Base-by-base conservation (phyloP, 1,140 invertebrate species). In the Megathymus violae region DNA sequence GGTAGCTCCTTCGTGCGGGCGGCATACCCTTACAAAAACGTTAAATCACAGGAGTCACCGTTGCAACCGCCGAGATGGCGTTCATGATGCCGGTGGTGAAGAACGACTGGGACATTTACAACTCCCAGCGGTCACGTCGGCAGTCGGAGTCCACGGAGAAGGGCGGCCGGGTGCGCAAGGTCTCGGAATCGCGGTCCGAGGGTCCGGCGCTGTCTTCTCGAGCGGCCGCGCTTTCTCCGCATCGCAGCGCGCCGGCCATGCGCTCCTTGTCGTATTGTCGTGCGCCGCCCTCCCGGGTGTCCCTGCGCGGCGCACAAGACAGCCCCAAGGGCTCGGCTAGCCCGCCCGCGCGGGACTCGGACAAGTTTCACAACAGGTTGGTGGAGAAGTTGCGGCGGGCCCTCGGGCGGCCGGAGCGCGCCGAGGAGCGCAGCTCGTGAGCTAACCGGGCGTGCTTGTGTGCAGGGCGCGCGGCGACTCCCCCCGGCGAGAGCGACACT, bases 41-140 rank as follows among this genome's bases (percentile, higher is more conserved):
- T 89, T 87, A 77, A 82, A 67, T 71, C 74, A 56, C 62, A 84
- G 80, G 86, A 88, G 76, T 69, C 70, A 83, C 82, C 80, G 83
- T 82, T 69, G 50, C 72, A 75, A 69, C 71, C 84, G 82, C 72
- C 78, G 86, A 93, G 85, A 97, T 97, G 96, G 96, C 96, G 92
- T 97, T 97, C 91, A 97, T 97, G 96, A 97, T 97, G 95, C 96
- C 96, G 34, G 96, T 97, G 66, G 94, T 97, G 85, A 97, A 97
- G 93, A 97, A 97, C 91, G 96, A 97, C 89, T 97, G 96, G 93
- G 96, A 97, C 84, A 97, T 97, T 84, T 97, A 97, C 92, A 96
- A 96, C 91, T 95, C 94, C 60, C 95, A 95, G 85, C 93, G 96
- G 51, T 94, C 93, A 60, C 92, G 96, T 52, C 93, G 95, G 19